Evolutionary conservation across 2,888 invertebrate species (phyloP).

Genomic region (Lasioglossum lativentre): DNA sequence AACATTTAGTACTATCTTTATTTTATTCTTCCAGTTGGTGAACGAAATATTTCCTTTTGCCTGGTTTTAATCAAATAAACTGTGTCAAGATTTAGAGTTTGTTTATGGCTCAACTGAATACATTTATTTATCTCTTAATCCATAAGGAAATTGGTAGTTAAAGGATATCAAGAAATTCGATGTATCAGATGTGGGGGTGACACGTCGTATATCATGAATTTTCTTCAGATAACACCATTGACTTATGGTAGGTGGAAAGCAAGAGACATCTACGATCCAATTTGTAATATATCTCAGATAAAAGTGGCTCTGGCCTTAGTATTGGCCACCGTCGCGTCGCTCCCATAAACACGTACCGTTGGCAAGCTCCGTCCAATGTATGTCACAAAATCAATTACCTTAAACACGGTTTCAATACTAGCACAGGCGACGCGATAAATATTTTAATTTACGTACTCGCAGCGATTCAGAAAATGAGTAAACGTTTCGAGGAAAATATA

Average conservation of each 20-base stretch:
- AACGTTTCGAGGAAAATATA: neutral
- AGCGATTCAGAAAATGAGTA: neutral
- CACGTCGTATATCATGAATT: constrained; percentile 22
- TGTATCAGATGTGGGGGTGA: constrained; percentile 24
- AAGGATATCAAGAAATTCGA: constrained; percentile 1
- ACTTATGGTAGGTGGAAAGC: constrained; percentile 12
- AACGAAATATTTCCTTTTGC: neutral
- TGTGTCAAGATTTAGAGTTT: neutral
- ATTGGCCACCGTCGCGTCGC: constrained; percentile 27
- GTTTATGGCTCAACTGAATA: too few relatives aligned
- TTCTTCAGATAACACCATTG: constrained; percentile 23
- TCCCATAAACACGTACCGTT: constrained; percentile 44
- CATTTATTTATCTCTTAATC: too few relatives aligned
- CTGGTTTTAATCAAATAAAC: neutral
- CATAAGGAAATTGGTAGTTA: neutral
- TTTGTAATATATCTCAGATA: constrained; percentile 55
- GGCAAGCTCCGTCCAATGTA: constrained; percentile 22
- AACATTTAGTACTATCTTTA: too few relatives aligned
- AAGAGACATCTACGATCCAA: constrained; percentile 40
- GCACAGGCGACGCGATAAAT: neutral
- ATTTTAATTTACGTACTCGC: constrained; percentile 5
- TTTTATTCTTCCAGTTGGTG: too few relatives aligned
- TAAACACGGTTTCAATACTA: neutral
- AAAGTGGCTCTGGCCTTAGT: constrained; percentile 35
- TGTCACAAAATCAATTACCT: constrained; percentile 45